Percentiles rank a stretch among this genome's conserved stretches.
Conservation (phyloP, 2,797 vertebrate genomes). For the Crocodylus rhombifer region DNA sequence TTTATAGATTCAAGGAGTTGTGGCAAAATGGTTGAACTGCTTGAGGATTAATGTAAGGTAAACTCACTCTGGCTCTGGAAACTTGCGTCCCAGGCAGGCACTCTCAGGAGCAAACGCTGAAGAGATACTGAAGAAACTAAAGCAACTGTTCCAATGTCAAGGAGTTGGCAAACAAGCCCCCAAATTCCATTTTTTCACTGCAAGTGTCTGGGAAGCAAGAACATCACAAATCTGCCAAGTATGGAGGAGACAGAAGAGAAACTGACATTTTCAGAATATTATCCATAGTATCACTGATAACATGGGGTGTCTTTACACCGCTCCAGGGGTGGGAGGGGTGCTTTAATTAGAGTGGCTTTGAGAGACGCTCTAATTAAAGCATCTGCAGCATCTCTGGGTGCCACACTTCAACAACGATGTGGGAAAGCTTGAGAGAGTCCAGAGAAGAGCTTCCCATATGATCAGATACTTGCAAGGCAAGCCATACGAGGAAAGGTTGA, state of each 20-base stretch:
- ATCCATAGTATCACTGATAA: no score
- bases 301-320: no score
- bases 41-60: background rate
- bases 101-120: background rate
- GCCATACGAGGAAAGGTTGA: no score
- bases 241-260: background rate
- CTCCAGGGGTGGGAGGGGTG: no score
- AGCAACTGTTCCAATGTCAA: background rate
- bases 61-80: background rate
- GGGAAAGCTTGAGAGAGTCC: no score
- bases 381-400: no score
- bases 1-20: background rate
- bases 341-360: no score
- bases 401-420: no score
- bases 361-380: no score
- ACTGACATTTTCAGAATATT: no score
- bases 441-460: no score
- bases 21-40: background rate
- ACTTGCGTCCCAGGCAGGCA: background rate
- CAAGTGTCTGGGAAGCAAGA: background rate
- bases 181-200: background rate
- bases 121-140: background rate
- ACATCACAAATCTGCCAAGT: background rate
- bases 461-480: no score
- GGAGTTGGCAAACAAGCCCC: background rate